Percentiles rank a stretch among this genome's conserved stretches.
Evolutionary conservation across 1,140 invertebrate genomes (phyloP).

Genomic region (Drosophila watanabei): DNA sequence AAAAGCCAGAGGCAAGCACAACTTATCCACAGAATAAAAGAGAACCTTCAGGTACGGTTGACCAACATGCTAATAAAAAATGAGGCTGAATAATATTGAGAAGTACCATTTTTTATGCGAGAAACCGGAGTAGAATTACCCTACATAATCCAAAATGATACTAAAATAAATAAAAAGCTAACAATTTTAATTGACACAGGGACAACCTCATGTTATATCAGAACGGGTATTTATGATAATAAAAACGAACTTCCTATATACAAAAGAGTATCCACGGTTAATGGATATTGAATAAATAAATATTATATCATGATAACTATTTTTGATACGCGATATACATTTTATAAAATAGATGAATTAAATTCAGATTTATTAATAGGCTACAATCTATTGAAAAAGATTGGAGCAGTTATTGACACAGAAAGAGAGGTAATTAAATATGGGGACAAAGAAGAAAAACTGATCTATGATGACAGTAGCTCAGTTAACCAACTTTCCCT

Average conservation of each 20-base stretch:
- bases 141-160: too few species aligned
- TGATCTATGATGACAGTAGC: too few species aligned
- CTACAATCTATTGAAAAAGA: slow-evolving; percentile 1
- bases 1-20: background rate
- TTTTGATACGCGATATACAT: background rate
- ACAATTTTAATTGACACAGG: too few species aligned
- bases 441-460: too few species aligned
- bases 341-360: slow-evolving; percentile 5
- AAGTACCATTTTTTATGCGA: slow-evolving; percentile 8
- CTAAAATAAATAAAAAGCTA: too few species aligned
- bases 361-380: slow-evolving; percentile 5
- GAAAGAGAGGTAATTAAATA: too few species aligned
- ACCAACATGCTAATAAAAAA: background rate
- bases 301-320: background rate
- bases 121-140: too few species aligned
- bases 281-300: slow-evolving; percentile 6
- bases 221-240: too few species aligned
- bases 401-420: too few species aligned
- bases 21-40: background rate
- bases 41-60: background rate
- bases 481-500: too few species aligned
- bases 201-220: too few species aligned
- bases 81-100: background rate
- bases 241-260: slow-evolving; percentile 5
- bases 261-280: slow-evolving; percentile 4